These are phyloP conservation scores for Xanthia togata DNA, from an alignment of 2,888 invertebrate species.

Conservation along the genomic window DNA sequence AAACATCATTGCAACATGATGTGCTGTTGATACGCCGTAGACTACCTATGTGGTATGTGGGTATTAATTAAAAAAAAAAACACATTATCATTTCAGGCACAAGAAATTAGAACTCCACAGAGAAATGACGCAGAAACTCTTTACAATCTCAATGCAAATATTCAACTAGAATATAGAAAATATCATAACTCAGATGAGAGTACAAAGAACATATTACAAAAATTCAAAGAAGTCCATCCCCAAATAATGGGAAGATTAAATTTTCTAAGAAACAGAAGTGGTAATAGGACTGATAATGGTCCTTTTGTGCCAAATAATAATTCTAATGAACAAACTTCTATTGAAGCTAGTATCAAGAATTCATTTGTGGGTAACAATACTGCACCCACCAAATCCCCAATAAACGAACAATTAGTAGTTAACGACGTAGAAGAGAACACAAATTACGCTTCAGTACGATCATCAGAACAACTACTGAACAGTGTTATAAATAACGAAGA, in stretches of 20 bases:
- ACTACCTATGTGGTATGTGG: too few relatives aligned
- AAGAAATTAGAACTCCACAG: conserved; percentile 71
- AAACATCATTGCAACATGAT: too few relatives aligned
- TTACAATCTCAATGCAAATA: conserved; percentile 81
- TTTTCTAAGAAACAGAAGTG: conserved; percentile 61
- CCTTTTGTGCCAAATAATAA: conserved; percentile 47
- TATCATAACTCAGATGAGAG: conserved; percentile 66
- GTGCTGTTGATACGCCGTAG: too few relatives aligned
- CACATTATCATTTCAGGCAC: conserved; percentile 77
- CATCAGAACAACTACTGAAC: conserved; percentile 75
- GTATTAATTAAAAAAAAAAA: too few relatives aligned
- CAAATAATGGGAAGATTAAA: conserved; percentile 75
- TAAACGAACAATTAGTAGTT: conserved; percentile 1
- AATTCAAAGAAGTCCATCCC: conserved; percentile 80
- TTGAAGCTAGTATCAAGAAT: conserved; percentile 25
- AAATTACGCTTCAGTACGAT: conserved; percentile 69
- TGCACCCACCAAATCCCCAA: background rate
- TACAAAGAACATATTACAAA: conserved; percentile 71
- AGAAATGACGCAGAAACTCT: conserved; percentile 74
- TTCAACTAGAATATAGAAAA: conserved; percentile 77
- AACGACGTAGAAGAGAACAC: conserved; percentile 30
- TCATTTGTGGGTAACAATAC: conserved; percentile 11
- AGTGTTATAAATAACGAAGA: conserved; percentile 67
- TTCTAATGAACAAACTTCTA: conserved; percentile 38
- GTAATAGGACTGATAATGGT: conserved; percentile 66